Evolutionary conservation across 2,888 invertebrate genomes (phyloP).

Genomic region (Standfussiana lucernea): DNA sequence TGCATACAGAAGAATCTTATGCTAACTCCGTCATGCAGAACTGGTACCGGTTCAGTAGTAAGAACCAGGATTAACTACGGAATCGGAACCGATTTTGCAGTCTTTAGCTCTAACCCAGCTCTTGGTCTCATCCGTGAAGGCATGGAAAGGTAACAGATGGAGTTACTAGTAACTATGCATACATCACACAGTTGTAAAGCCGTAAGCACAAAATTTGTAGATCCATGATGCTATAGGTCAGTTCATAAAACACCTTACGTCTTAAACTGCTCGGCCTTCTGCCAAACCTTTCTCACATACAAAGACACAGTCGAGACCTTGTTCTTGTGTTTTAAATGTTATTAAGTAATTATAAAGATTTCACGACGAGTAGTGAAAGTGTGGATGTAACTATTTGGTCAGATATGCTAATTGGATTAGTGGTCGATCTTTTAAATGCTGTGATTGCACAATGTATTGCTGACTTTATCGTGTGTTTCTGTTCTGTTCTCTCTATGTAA

Average conservation of each 20-base stretch:
- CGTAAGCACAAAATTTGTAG: neutral
- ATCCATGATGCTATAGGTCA: neutral
- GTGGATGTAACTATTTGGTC: constrained; percentile 16
- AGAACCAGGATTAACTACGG: no score
- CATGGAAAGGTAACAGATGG: no score
- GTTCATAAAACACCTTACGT: neutral
- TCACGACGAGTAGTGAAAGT: constrained; percentile 39
- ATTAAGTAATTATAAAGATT: constrained; percentile 54
- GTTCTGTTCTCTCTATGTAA: no score
- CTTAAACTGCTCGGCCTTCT: neutral
- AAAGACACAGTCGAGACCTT: constrained; percentile 37
- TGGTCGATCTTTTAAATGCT: constrained; percentile 33
- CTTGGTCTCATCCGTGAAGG: no score
- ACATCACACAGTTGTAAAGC: neutral
- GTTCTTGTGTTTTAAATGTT: constrained; percentile 53
- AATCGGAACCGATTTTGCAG: no score
- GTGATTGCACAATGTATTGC: constrained; percentile 2
- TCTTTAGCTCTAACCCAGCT: no score
- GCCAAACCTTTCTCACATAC: constrained; percentile 7
- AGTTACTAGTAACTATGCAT: neutral
- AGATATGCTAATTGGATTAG: constrained; percentile 41
- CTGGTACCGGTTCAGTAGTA: no score
- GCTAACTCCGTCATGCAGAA: no score
- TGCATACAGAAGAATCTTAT: no score
- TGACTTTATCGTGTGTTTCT: neutral